Evolutionary conservation across 92 coral and sea anemone species (phyloP).

Genomic region (Micromussa lordhowensis): DNA sequence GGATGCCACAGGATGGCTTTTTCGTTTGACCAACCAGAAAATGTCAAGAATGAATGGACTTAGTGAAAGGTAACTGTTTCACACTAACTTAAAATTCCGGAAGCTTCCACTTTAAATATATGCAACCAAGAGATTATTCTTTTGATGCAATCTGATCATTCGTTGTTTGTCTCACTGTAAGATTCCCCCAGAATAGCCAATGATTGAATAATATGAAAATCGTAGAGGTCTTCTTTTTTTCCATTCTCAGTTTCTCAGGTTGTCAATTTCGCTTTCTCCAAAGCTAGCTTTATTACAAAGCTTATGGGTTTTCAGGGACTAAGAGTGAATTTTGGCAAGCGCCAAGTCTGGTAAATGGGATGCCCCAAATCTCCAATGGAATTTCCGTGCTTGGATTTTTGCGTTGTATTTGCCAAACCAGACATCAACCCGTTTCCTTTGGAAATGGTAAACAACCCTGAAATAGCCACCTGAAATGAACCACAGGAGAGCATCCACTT

Average conservation of each 20-base stretch:
- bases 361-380: background rate
- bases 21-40: background rate
- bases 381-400: background rate
- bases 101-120: background rate
- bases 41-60: background rate
- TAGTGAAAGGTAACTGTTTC: background rate
- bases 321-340: background rate
- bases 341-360: background rate
- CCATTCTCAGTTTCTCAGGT: background rate
- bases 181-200: background rate
- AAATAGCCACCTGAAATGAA: background rate
- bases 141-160: too few species aligned
- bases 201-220: too few species aligned
- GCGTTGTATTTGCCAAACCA: background rate
- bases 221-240: background rate
- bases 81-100: background rate
- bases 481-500: background rate
- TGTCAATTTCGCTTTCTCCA: background rate
- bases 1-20: background rate
- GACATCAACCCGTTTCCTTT: background rate
- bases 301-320: background rate
- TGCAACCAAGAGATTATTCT: too few species aligned
- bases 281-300: background rate
- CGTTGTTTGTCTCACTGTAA: background rate
- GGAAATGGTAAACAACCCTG: background rate